phyloP scores from a whole-genome alignment of 1,140 invertebrate species.

The Drosophila triauraria region DNA sequence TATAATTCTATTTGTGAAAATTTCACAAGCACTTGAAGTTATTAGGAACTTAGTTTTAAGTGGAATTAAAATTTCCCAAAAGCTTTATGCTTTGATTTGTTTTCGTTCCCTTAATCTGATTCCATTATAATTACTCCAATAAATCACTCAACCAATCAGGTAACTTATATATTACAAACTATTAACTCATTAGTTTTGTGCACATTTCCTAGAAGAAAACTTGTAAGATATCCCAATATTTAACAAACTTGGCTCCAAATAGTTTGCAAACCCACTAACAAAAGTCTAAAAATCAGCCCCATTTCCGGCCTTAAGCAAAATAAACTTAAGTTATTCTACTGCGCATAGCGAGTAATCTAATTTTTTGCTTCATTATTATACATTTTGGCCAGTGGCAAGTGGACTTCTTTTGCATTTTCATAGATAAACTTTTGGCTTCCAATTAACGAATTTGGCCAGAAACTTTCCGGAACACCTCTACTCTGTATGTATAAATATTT shows the following conservation, averaged over 20 bases:
- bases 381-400: slow-evolving; percentile 29
- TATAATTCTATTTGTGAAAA: background rate
- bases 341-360: slow-evolving; percentile 29
- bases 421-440: slow-evolving; percentile 54
- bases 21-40: no score
- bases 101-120: no score
- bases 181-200: background rate
- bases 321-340: slow-evolving; percentile 21
- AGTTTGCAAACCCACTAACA: background rate
- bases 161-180: no score
- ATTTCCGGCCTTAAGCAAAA: background rate
- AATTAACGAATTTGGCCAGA: slow-evolving; percentile 63
- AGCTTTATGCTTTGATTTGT: no score
- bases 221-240: background rate
- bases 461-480: slow-evolving; percentile 37
- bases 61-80: no score
- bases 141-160: no score
- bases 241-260: background rate
- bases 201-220: background rate
- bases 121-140: no score
- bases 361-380: slow-evolving; percentile 42
- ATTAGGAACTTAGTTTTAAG: no score
- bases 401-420: slow-evolving; percentile 42
- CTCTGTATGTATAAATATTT: slow-evolving; percentile 49
- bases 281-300: background rate